Evolutionary conservation across 1,140 invertebrate species (phyloP).

Genomic region (Drosophila athabasca): DNA sequence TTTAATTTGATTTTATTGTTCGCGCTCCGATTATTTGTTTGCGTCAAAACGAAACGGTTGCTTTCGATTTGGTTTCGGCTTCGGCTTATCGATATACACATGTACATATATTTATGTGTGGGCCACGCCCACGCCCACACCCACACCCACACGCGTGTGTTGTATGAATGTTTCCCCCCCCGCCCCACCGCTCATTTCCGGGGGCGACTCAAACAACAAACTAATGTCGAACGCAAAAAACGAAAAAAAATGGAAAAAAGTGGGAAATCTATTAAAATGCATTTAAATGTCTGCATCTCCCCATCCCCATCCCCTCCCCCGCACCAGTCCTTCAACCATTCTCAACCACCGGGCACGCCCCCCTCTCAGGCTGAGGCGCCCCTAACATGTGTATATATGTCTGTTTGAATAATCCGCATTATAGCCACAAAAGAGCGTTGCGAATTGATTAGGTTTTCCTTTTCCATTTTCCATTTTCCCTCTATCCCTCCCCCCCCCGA

Average conservation of each 20-base stretch:
- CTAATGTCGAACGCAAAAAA: not conserved
- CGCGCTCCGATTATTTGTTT: conserved; percentile 70
- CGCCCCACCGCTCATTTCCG: not conserved
- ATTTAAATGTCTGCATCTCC: conserved; percentile 65
- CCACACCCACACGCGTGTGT: conserved; percentile 9
- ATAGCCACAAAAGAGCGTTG: conserved; percentile 58
- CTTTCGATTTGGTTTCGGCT: conserved; percentile 50
- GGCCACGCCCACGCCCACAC: conserved; percentile 38
- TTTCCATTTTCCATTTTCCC: conserved; percentile 22
- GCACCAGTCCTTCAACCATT: not conserved
- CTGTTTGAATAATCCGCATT: conserved; percentile 28
- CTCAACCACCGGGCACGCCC: conserved; percentile 40
- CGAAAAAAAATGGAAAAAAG: not conserved
- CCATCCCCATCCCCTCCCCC: not conserved
- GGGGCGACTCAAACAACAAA: conserved; percentile 6
- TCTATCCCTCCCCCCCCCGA: not conserved
- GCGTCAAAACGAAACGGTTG: conserved; percentile 52
- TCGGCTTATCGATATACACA: conserved; percentile 56
- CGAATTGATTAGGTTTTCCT: conserved; percentile 67
- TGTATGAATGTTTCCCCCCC: conserved; percentile 44
- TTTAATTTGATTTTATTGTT: conserved; percentile 73
- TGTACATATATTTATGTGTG: not conserved
- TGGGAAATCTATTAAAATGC: conserved; percentile 67
- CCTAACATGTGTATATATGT: conserved; percentile 6
- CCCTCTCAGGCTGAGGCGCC: conserved; percentile 10